Evolutionary conservation across 2,797 vertebrate species (phyloP), one percentile per base, ranked within the genome.

Genomic region (Enteromius paludinosus): DNA sequence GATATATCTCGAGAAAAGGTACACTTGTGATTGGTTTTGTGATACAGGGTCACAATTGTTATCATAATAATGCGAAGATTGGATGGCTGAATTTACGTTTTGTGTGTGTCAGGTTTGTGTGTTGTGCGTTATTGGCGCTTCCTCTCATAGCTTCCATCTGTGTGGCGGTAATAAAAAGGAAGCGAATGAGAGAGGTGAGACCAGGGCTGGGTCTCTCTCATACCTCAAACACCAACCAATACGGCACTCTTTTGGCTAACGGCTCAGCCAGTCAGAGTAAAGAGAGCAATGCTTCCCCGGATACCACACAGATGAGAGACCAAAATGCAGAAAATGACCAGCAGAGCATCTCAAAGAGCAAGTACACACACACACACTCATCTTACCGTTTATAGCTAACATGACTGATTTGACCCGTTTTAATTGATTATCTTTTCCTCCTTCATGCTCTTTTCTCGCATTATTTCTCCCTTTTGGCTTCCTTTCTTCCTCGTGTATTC

Each of bases 81-180:
- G 12, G 12, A 3, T 4, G 41, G 10, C 20, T 62, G 17, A 68
- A 41, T 12, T 43, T 12, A 20, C 73, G 52, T 81, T 12, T 33
- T 85, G 66, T 59, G n/a, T 83, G 75, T 65, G 70, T 76, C 89
- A 95, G 95, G 87, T 91, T 91, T 90, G 90, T 94, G 70, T 95
- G 94, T 76, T 91, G 89, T 28, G 4, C 88, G 2, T 91, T 95
- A 90, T 70, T 94, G 10, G 90, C 91, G 0, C 3, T 94, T 74
- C 95, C 94, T 61, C 90, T 95, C 1, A 83, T 81, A 1, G 92
- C 92, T 0, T 94, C 92, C n/a, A 45, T 93, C 71, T 90, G 89
- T 5, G 85, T 90, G 33, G 87, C 88, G 18, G 38, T 92, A 25
- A 85, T 84, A 23, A 86, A 35, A 45, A 90, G 88, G 88, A 90